These are phyloP conservation scores for Thera obeliscata DNA, from an alignment of 2,888 invertebrate species.

Conservation along the genomic window DNA sequence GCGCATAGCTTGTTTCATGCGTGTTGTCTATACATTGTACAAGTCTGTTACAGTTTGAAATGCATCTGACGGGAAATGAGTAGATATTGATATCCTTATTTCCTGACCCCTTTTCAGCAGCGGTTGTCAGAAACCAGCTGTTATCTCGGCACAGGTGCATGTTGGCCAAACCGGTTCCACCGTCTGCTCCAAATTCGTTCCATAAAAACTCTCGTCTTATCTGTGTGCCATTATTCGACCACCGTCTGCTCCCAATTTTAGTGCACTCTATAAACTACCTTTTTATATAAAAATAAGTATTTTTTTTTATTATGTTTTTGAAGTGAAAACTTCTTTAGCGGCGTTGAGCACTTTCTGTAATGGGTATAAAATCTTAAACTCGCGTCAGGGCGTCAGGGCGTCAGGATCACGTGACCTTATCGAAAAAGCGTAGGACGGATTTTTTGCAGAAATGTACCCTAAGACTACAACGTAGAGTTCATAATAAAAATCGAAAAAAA, in stretches of 20 bases:
- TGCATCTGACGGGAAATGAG: slow-evolving; percentile 5
- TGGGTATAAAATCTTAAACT: too few species aligned
- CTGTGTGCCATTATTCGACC: slow-evolving; percentile 17
- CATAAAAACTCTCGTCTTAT: slow-evolving; percentile 16
- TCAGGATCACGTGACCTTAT: too few species aligned
- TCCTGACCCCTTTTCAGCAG: slow-evolving; percentile 12
- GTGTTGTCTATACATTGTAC: background rate
- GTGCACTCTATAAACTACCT: too few species aligned
- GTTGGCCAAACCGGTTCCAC: slow-evolving; percentile 29
- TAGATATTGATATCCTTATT: slow-evolving; percentile 20
- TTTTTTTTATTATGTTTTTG: too few species aligned
- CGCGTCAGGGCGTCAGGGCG: too few species aligned
- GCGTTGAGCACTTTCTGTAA: too few species aligned
- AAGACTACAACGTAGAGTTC: too few species aligned
- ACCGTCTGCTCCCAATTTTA: slow-evolving; percentile 24
- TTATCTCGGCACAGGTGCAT: slow-evolving; percentile 30
- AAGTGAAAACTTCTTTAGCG: too few species aligned
- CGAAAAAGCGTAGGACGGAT: too few species aligned
- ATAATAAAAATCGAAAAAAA: too few species aligned
- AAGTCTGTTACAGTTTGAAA: slow-evolving; percentile 1
- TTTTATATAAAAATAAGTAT: too few species aligned
- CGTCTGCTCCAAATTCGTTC: slow-evolving; percentile 27
- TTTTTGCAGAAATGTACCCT: too few species aligned
- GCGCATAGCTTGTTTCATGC: background rate
- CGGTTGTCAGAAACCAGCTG: slow-evolving; percentile 29